Conservation (phyloP, 2,797 vertebrate genomes). For the Dallia pectoralis region DNA sequence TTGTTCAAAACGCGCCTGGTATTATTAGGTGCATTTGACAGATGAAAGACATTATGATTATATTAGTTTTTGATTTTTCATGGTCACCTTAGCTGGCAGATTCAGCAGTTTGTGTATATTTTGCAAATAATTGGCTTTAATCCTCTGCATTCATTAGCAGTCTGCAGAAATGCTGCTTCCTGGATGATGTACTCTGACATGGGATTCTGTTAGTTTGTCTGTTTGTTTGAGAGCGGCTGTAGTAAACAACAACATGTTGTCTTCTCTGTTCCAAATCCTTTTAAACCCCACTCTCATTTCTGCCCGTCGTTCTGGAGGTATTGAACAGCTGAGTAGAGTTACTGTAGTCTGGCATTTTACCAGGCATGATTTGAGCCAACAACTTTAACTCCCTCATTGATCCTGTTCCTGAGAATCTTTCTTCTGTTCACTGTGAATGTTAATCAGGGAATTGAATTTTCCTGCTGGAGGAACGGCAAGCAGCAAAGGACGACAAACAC, state of each 20-base stretch:
- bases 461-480: slow-evolving; percentile 33
- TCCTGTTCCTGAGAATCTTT: neutral
- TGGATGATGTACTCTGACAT: neutral
- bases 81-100: no score
- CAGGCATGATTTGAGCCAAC: slow-evolving; percentile 44
- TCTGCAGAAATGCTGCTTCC: neutral
- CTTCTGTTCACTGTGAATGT: slow-evolving; percentile 34
- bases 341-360: slow-evolving; percentile 35
- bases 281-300: neutral
- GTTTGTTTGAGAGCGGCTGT: slow-evolving; percentile 3
- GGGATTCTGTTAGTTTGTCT: neutral
- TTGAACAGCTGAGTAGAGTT: neutral
- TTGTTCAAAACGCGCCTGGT: no score
- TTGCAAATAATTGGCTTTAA: slow-evolving; percentile 2
- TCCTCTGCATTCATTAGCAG: neutral
- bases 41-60: no score
- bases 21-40: no score
- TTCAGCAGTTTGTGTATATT: neutral
- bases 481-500: slow-evolving; percentile 16
- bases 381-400: neutral
- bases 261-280: slow-evolving; percentile 17
- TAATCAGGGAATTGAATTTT: slow-evolving; percentile 43
- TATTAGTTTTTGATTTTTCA: no score
- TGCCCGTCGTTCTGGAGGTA: neutral
- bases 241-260: neutral